Evolutionary conservation across 2,113 vertebrate species (phyloP), one percentile per base, ranked within the genome.

Genomic region (Antechinus stuartii): DNA sequence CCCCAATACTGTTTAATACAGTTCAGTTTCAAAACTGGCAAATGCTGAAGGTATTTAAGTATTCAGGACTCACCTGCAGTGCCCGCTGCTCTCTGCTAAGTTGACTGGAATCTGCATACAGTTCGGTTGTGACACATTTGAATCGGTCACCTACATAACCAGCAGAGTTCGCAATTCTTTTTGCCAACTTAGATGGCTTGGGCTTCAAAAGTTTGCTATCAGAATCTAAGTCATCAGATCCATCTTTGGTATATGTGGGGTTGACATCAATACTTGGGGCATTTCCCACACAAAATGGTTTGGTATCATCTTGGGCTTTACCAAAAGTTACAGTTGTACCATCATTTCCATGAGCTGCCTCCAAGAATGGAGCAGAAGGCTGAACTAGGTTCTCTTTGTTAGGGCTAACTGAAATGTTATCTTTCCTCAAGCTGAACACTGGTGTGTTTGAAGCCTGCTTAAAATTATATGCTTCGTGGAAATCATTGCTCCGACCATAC

Each of bases 61-160:
- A 93, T 96, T 96, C 0, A n/a, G 11, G 90, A 97, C 99, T 99
- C 99, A 99, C 99, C 99, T 99, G 99, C 97, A 99, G 96, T 0
- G 99, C 99, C 94, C 99, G 99, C 98, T 99, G 99, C 98, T 99
- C 99, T 91, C 99, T 99, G 98, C 99, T 99, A 97, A 99, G 99
- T 98, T 99, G 99, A 98, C 99, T 99, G 97, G 99, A 99, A 98
- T 99, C 99, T 0, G 99, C 99, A 0, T 99, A 99, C 97, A 99
- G 99, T 97, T 99, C 99, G 0, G 99, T 99, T 47, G 99, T 99
- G 98, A 99, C 99, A 92, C 99, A 99, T 98, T 99, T 99, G 99
- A 99, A 99, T 95, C 99, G 99, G 98, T 99, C 99, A 95, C 99
- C 99, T 98, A 99, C 99, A 3, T 99, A 99, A 98, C 99, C 99